A percentile compares a stretch with the other conserved stretches of the same genome.
Evolutionary conservation across 1,140 invertebrate genomes (phyloP).

Genomic region (silkworm (Bombyx mori)): DNA sequence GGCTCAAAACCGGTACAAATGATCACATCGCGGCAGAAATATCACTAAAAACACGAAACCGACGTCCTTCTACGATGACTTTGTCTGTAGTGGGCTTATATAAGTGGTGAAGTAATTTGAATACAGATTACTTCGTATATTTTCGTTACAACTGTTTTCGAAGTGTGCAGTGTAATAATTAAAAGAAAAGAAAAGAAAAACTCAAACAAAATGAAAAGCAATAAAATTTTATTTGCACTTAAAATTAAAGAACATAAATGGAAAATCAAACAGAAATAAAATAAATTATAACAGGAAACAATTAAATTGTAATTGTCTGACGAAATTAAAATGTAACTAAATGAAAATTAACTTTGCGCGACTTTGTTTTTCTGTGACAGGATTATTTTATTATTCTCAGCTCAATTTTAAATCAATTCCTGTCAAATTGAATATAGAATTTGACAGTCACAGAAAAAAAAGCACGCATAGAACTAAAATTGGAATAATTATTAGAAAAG

Average conservation of each 20-base stretch:
- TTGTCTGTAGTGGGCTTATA: too few species aligned
- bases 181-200: constrained; percentile 21
- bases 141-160: too few species aligned
- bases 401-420: too few species aligned
- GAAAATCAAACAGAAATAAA: constrained; percentile 52
- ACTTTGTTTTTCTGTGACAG: too few species aligned
- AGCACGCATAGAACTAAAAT: constrained; percentile 31
- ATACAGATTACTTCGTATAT: too few species aligned
- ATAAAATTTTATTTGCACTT: constrained; percentile 66
- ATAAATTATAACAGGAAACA: constrained; percentile 55
- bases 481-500: not conserved
- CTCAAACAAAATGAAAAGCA: constrained; percentile 59
- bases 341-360: constrained; percentile 12
- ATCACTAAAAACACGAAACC: not conserved
- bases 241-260: constrained; percentile 62
- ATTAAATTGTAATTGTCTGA: constrained; percentile 13
- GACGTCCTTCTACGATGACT: not conserved
- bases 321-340: too few species aligned
- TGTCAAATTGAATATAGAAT: too few species aligned
- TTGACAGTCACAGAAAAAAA: constrained; percentile 48
- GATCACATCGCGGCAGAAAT: too few species aligned
- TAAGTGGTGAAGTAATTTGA: too few species aligned
- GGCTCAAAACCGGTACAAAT: too few species aligned
- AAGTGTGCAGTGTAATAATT: too few species aligned
- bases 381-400: too few species aligned